Conservation (phyloP, 2,888 invertebrate genomes). For the Leptura quadrifasciata region DNA sequence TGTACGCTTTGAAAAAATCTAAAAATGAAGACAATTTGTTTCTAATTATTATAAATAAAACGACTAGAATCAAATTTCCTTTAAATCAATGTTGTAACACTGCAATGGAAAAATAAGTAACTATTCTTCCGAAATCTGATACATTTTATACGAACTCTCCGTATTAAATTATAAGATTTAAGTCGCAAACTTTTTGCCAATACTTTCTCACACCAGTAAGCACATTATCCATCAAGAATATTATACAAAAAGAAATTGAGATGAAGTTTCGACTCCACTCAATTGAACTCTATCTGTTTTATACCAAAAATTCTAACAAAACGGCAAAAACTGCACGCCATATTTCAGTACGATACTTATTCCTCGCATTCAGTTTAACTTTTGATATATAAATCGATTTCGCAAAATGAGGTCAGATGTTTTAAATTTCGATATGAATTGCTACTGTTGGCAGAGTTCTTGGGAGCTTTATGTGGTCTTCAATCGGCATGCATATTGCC, state of each 20-base stretch:
- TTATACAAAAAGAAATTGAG: not conserved
- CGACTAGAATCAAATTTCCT: no score
- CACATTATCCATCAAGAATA: not conserved
- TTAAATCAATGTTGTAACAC: no score
- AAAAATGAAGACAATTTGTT: no score
- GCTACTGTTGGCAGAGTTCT: slow-evolving; percentile 10
- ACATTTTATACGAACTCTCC: not conserved
- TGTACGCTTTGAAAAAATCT: no score
- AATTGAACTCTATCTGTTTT: not conserved
- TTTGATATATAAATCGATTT: slow-evolving; percentile 6
- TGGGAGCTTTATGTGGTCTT: not conserved
- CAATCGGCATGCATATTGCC: not conserved
- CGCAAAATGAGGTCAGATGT: not conserved
- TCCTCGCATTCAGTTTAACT: not conserved
- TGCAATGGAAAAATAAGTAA: no score
- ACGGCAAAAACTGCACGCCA: not conserved
- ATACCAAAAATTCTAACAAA: not conserved
- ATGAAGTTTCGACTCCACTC: not conserved
- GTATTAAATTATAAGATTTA: not conserved
- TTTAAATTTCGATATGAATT: slow-evolving; percentile 15
- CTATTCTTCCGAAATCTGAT: not conserved
- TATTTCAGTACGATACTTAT: slow-evolving; percentile 14
- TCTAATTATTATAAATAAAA: no score
- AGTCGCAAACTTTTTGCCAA: not conserved
- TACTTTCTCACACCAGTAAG: not conserved